Base-by-base conservation (phyloP, 30 jellyfish, hydroid and myxozoan species). In the Turritopsis dohrnii region DNA sequence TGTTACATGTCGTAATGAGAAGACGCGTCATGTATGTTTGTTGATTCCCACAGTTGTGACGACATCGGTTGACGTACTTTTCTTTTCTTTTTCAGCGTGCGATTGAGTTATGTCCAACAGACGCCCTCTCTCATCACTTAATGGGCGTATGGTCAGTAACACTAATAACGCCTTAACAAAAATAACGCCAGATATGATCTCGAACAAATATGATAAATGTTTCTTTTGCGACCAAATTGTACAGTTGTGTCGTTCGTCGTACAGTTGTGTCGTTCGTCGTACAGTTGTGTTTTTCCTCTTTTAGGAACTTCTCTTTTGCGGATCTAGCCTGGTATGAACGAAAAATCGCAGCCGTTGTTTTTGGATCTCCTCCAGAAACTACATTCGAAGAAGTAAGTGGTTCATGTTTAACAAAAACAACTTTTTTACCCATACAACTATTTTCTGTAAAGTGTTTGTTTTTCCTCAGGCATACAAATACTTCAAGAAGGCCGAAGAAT, bases 291-390 rank as follows among this genome's bases (percentile, higher is more conserved):
- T 26, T 72, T 73, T 71, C 28, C 71, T 16, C 28, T 54, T 60
- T 52, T 79, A 94, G 99, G 99, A 88, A 74, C 79, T 94, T 85
- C 85, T 80, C 96, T 27, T 89, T 88, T 83, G 99, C 99, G 16
- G 99, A 94, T 31, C 82, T 94, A 7, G 91, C 97, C 0, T 94
- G 99, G 99, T 85, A 81, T 76, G 94, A 94, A 81, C 80, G 90
- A 74, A 88, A 94, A 74, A n/a, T 89, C 8, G 99, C 99, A 16
- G 96, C 96, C 1, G 95, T 90, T 52, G 83, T 94, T 21, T 94
- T 88, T 84, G 96, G 94, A 24, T 31, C 94, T 0, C 99, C 99
- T 1, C 99, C 99, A 52, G 71, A 84, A 30, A 80, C 97, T 54
- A 84, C 99, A 30, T 94, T 85, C 81, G 89, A 88, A 69, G 96